Evolutionary conservation across 1,140 invertebrate genomes (phyloP).

Genomic region (Bombus waltoni): DNA sequence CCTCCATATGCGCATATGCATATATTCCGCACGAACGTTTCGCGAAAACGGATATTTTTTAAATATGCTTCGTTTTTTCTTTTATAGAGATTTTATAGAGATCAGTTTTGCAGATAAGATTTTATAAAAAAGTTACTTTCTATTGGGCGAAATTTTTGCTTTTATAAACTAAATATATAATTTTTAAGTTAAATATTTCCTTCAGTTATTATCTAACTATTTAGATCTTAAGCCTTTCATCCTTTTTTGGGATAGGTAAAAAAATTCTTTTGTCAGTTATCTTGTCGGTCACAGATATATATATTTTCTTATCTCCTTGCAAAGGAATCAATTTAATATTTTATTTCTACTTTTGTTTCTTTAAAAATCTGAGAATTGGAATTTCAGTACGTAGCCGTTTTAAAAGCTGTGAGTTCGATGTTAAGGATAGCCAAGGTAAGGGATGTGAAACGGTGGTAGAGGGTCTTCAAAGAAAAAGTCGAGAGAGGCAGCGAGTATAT

Average conservation of each 20-base stretch:
- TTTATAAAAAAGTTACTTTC: neutral
- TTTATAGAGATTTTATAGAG: neutral
- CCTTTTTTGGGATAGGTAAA: too few relatives aligned
- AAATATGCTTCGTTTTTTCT: neutral
- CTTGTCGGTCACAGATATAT: too few relatives aligned
- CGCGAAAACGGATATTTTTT: neutral
- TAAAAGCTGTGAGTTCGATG: neutral
- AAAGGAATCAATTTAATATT: too few relatives aligned
- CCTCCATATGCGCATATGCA: neutral
- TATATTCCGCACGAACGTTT: neutral
- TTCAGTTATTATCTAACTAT: neutral
- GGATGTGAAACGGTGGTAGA: neutral
- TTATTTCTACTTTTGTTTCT: too few relatives aligned
- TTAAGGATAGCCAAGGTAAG: neutral
- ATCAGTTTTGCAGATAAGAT: neutral
- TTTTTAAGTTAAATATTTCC: neutral
- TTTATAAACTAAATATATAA: too few relatives aligned
- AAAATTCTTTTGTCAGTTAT: too few relatives aligned
- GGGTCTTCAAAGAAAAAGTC: constrained; percentile 18
- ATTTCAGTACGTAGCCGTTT: neutral
- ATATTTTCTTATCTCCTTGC: too few relatives aligned
- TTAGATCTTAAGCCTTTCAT: neutral
- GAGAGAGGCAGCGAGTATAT: constrained; percentile 65
- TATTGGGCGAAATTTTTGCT: neutral
- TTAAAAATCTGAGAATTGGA: too few relatives aligned